These are phyloP conservation scores for Pseudomyrmex flavicornis DNA, from an alignment of 1,140 invertebrate species.

Conservation along the genomic window DNA sequence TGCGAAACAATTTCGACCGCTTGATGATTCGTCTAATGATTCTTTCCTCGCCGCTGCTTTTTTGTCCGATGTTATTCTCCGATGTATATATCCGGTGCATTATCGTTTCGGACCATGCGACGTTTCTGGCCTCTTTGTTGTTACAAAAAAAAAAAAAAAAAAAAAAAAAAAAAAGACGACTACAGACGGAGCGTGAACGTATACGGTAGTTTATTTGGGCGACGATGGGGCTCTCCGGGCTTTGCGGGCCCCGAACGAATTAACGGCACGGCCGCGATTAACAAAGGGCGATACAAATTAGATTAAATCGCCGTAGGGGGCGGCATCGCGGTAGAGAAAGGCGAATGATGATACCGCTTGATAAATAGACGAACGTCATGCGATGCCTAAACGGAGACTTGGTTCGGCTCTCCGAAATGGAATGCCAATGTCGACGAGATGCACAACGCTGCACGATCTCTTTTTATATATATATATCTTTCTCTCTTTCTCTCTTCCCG, in stretches of 20 bases:
- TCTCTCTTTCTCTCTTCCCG: neutral
- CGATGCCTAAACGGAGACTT: conserved; percentile 80
- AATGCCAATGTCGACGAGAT: conserved; percentile 61
- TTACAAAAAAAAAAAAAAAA: neutral
- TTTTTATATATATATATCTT: neutral
- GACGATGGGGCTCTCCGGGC: conserved; percentile 51
- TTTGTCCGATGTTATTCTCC: conserved; percentile 13
- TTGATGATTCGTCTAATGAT: conserved; percentile 26
- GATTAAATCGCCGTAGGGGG: conserved; percentile 84
- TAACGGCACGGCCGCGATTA: conserved; percentile 80
- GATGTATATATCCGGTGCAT: neutral
- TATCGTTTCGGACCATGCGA: conserved; percentile 40
- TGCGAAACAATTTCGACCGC: neutral
- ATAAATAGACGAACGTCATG: conserved; percentile 85
- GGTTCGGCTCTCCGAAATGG: conserved; percentile 63
- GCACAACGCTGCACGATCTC: neutral
- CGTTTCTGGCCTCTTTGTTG: conserved; percentile 13
- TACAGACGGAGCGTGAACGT: conserved; percentile 64
- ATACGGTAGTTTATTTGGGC: conserved; percentile 81
- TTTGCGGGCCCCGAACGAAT: conserved; percentile 79
- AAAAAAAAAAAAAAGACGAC: conserved; percentile 54
- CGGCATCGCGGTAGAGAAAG: conserved; percentile 81
- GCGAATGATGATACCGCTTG: conserved; percentile 84
- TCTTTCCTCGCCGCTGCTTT: neutral
- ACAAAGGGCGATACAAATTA: conserved; percentile 85